A percentile compares a stretch with the other conserved stretches of the same genome.
phyloP scores from a whole-genome alignment of 1,140 invertebrate genomes.

The Ephestia elutella region DNA sequence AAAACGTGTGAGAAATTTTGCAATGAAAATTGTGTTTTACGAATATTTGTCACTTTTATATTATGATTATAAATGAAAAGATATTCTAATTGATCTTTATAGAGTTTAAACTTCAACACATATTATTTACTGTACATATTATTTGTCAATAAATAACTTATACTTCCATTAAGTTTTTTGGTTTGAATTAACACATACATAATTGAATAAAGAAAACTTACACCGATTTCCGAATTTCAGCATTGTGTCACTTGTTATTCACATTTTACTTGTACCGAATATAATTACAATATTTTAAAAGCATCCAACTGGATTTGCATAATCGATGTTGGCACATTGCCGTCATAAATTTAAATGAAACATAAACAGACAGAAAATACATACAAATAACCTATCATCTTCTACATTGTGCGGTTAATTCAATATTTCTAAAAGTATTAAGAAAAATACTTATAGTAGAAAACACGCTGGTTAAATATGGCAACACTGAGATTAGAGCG shows the following conservation, averaged over 20 bases:
- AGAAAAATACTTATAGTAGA: slow-evolving; percentile 18
- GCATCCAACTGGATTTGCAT: background rate
- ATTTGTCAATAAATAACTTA: too few species aligned
- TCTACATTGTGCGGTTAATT: slow-evolving; percentile 28
- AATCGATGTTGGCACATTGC: background rate
- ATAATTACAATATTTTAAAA: background rate
- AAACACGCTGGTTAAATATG: slow-evolving; percentile 33
- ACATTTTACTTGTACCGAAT: background rate
- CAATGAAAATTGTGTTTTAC: too few species aligned
- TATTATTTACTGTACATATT: too few species aligned
- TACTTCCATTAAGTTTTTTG: too few species aligned
- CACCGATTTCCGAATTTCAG: too few species aligned
- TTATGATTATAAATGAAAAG: too few species aligned
- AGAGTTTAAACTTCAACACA: too few species aligned
- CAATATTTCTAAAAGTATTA: slow-evolving; percentile 18
- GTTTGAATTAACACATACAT: too few species aligned
- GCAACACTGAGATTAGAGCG: slow-evolving; percentile 29
- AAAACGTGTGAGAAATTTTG: too few species aligned
- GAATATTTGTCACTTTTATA: too few species aligned
- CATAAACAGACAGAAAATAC: background rate
- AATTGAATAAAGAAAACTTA: too few species aligned
- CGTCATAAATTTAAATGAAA: background rate
- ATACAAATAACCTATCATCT: slow-evolving; percentile 59
- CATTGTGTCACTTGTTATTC: background rate
- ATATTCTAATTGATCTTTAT: too few species aligned